phyloP scores from a whole-genome alignment of 2,888 invertebrate genomes.

The Glyphotaelius pellucidus region DNA sequence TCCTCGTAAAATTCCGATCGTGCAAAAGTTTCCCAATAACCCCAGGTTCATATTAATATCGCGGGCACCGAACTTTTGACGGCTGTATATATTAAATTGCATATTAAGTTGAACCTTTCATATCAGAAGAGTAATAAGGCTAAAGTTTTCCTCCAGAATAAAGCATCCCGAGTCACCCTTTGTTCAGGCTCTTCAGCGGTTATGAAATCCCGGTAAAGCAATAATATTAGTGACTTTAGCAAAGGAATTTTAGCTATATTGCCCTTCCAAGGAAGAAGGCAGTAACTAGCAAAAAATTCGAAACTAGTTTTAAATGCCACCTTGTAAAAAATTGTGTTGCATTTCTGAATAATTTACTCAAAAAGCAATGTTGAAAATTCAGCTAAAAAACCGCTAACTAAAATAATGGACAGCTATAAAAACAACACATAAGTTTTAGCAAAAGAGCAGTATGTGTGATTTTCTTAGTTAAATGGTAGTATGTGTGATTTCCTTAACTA shows the following conservation, averaged over 20 bases:
- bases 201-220: not conserved
- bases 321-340: too few species aligned
- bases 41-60: constrained; percentile 46
- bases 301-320: too few species aligned
- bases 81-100: constrained; percentile 49
- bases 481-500: too few species aligned
- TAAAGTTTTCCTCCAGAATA: constrained; percentile 44
- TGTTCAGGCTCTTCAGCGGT: constrained; percentile 15
- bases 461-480: too few species aligned
- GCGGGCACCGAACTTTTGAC: constrained; percentile 38
- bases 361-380: too few species aligned
- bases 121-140: constrained; percentile 40
- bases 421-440: too few species aligned
- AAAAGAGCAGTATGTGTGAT: too few species aligned
- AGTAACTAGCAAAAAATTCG: too few species aligned
- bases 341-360: too few species aligned
- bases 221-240: not conserved
- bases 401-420: too few species aligned
- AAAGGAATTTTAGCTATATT: not conserved
- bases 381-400: too few species aligned
- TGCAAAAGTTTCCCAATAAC: constrained; percentile 39
- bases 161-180: constrained; percentile 31
- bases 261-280: too few species aligned
- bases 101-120: constrained; percentile 28
- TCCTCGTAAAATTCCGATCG: constrained; percentile 24